Percentiles rank a stretch among this genome's conserved stretches.
Conservation (phyloP, 2,797 vertebrate genomes). For the Gallinago nigripennis region DNA sequence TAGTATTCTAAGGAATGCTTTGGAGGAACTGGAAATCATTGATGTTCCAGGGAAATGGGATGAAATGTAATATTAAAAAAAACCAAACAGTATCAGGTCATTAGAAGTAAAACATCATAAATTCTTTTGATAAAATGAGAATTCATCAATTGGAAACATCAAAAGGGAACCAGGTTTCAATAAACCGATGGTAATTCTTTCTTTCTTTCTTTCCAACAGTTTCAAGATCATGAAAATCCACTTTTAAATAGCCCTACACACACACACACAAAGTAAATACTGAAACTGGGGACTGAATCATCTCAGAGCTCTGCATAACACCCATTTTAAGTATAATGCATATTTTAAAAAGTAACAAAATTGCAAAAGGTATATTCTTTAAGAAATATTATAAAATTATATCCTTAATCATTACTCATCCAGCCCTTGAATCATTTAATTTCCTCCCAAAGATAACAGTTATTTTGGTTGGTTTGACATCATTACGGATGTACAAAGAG, state of each 20-base stretch:
- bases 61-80: neutral
- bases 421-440: neutral
- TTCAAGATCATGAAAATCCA: neutral
- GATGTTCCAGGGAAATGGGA: neutral
- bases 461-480: neutral
- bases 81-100: neutral
- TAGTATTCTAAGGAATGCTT: neutral
- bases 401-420: neutral
- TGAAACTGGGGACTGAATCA: neutral
- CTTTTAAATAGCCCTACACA: neutral
- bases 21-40: neutral
- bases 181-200: neutral
- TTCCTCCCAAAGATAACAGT: neutral
- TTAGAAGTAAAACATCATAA: neutral
- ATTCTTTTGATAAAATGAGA: neutral
- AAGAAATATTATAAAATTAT: neutral
- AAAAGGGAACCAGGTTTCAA: fast-evolving
- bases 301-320: neutral
- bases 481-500: neutral
- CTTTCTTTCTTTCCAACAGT: neutral
- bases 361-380: neutral
- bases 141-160: neutral
- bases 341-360: neutral
- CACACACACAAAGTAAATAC: neutral
- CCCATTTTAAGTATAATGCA: neutral